phyloP scores from a whole-genome alignment of 2,113 vertebrate species.

The Scophthalmus maximus region DNA sequence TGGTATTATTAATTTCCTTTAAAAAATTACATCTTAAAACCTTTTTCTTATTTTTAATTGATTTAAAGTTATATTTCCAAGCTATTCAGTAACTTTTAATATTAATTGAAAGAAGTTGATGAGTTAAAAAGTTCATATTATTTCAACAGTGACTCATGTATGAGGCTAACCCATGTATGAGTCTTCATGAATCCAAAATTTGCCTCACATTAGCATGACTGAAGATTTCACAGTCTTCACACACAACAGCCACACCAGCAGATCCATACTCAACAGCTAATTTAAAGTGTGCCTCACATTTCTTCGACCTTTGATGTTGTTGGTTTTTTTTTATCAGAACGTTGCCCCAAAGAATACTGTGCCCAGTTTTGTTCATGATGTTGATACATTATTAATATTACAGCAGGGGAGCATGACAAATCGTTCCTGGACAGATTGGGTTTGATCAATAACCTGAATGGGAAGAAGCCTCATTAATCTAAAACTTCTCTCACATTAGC shows the following conservation, averaged over 20 bases:
- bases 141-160: too few relatives aligned
- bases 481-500: conserved; percentile 75
- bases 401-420: conserved; percentile 66
- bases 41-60: too few relatives aligned
- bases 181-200: conserved; percentile 50
- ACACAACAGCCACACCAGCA: conserved; percentile 31
- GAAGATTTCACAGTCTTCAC: conserved; percentile 36
- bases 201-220: conserved; percentile 25
- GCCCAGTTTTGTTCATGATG: conserved; percentile 57
- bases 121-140: too few relatives aligned
- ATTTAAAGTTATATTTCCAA: not conserved
- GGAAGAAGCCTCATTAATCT: conserved; percentile 75
- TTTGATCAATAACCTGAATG: conserved; percentile 78
- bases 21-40: too few relatives aligned
- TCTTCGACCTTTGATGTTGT: conserved; percentile 6
- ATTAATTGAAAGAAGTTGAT: not conserved
- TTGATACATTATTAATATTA: conserved; percentile 70
- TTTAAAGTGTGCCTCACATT: conserved; percentile 30
- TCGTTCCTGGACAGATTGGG: conserved; percentile 69
- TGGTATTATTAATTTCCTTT: too few relatives aligned
- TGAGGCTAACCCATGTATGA: not conserved
- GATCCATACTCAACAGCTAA: conserved; percentile 47
- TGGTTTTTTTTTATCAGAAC: conserved; percentile 29
- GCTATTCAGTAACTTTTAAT: not conserved
- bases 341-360: conserved; percentile 13